Base-by-base conservation (phyloP, 1,140 invertebrate genomes). In the Yoshiicerus persimilis region DNA sequence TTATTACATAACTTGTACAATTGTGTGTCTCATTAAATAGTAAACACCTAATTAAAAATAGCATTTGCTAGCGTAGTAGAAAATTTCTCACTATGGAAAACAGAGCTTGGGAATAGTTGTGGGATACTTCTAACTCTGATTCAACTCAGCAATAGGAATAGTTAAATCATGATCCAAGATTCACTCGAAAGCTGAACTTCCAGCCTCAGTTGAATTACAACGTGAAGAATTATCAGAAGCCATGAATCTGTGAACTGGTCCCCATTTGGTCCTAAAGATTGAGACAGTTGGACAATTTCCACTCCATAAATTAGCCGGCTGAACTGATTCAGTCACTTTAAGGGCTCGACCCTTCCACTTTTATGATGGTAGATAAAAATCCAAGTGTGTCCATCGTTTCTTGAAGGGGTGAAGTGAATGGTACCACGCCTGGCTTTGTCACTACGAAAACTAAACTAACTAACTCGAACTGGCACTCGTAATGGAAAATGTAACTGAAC, bases 301-400 rank as follows among this genome's bases (percentile, higher is more conserved):
- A 86, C 84, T 86, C 56, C 84, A 86, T 86, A 86, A 86, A 86
- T 86, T 86, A 64, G 56, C 84, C 84, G 84, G 84, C 56, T 86
- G 84, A 32, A 64, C 84, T 86, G 84, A 86, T 86, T 86, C 84
- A 62, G 84, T 86, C 84, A 86, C 25, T 86, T 86, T 86, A 86
- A 86, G 84, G 84, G 84, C 84, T 66, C 56, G 84, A 86, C 47
- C 84, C 84, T 86, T 86, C 56, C 25, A 64, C 27, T 64, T 62
- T 86, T 27, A 36, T 20, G 75, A 36, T 86, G 20, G 0, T 10
- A 64, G 39, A 47, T 64, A 64, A 86, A 86, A 86, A 86, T 86
- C 84, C 84, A 86, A 86, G 34, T 86, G 84, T 47, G 83, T 84
- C 13, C n/a, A 27, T 47, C 23, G n/a, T 84, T 47, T 20, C 20